These are phyloP conservation scores for chimpanzee (Pan troglodytes) DNA, from an alignment of 2,113 vertebrate genomes.

Conservation along the genomic window NHGRI_mPanTro3-v2.1_pri NC_086015.1:194446501-194447000, in stretches of 20 bases:
- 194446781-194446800: not conserved
- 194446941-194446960: not conserved
- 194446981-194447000: not conserved
- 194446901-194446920: not conserved
- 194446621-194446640: not conserved
- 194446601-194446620: not conserved
- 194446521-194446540: not conserved
- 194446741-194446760: not conserved
- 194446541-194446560: not conserved
- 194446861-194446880: not conserved
- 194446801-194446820: not conserved
- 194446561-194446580: not conserved
- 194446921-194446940: not conserved
- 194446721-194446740: not conserved
- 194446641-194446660: not conserved
- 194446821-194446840: not conserved
- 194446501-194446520: not conserved
- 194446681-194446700: not conserved
- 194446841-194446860: not conserved
- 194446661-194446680: not conserved
- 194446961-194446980: not conserved
- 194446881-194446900: not conserved
- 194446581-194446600: not conserved
- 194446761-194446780: not conserved
- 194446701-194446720: not conserved